Conservation (phyloP, 2,797 vertebrate species). For the Esox lucius region DNA sequence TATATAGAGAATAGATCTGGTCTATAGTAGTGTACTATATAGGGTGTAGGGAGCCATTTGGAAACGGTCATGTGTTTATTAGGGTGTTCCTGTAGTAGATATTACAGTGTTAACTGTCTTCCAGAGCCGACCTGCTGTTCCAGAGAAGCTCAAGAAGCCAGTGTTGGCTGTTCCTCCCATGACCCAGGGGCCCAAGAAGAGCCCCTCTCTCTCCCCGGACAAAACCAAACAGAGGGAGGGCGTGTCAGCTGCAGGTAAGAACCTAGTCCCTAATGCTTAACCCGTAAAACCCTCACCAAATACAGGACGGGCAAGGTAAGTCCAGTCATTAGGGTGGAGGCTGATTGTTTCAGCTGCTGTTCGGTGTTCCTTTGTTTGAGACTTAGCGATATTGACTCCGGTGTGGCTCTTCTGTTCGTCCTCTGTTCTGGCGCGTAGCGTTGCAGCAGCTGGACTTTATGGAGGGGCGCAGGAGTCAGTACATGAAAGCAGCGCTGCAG, state of each 20-base stretch:
- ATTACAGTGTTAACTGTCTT: neutral
- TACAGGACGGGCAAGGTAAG: too few species aligned
- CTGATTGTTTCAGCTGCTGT: too few species aligned
- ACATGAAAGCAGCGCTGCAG: conserved; percentile 88
- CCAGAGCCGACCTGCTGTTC: conserved; percentile 50
- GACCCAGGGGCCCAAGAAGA: conserved; percentile 39
- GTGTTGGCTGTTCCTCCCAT: conserved; percentile 49
- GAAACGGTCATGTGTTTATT: neutral
- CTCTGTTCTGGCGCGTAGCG: conserved; percentile 58
- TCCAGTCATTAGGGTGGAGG: too few species aligned
- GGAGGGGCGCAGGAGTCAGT: conserved; percentile 87
- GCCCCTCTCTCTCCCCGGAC: conserved; percentile 62
- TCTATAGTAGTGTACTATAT: neutral
- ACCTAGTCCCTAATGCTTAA: neutral
- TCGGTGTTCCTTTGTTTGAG: too few species aligned
- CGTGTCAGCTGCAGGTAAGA: conserved; percentile 63
- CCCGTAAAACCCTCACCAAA: too few species aligned
- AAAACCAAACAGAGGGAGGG: conserved; percentile 41
- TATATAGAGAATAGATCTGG: neutral
- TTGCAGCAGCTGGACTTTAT: conserved; percentile 86
- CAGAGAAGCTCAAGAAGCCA: conserved; percentile 59
- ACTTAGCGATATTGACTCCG: too few species aligned
- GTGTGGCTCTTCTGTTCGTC: too few species aligned
- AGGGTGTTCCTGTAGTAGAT: neutral
- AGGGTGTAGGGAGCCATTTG: neutral